Percentiles rank a stretch among this genome's conserved stretches.
Conservation (phyloP, 2,888 invertebrate genomes). For the Ochropacha duplaris region DNA sequence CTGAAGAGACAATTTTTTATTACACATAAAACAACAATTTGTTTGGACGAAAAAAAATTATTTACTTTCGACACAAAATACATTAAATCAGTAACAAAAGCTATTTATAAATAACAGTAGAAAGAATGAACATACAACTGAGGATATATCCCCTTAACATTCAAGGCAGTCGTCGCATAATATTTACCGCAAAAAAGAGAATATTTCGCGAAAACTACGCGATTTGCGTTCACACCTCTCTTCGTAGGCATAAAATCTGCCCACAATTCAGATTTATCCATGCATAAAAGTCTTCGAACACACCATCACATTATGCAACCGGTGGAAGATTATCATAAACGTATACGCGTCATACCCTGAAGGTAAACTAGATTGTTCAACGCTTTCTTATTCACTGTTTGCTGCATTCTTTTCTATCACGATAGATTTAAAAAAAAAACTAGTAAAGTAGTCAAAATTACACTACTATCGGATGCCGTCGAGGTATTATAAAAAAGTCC, state of each 20-base stretch:
- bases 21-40: too few species aligned
- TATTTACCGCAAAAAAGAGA: constrained; percentile 11
- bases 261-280: constrained; percentile 56
- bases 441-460: too few species aligned
- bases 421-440: too few species aligned
- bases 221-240: constrained; percentile 25
- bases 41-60: too few species aligned
- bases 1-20: too few species aligned
- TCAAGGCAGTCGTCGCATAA: not conserved
- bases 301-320: constrained; percentile 76
- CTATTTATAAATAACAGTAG: too few species aligned
- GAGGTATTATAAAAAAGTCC: too few species aligned
- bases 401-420: constrained; percentile 16
- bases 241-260: constrained; percentile 52
- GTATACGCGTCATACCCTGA: constrained; percentile 48
- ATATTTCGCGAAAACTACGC: constrained; percentile 13
- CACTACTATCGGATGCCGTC: too few species aligned
- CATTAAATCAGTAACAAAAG: too few species aligned
- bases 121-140: not conserved
- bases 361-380: constrained; percentile 39
- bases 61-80: too few species aligned
- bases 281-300: constrained; percentile 57
- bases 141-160: not conserved
- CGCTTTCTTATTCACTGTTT: constrained; percentile 32
- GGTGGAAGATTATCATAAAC: constrained; percentile 74